A percentile compares a stretch with the other conserved stretches of the same genome.
Conservation (phyloP, 2,888 invertebrate genomes). For the Brachylomia viminalis region DNA sequence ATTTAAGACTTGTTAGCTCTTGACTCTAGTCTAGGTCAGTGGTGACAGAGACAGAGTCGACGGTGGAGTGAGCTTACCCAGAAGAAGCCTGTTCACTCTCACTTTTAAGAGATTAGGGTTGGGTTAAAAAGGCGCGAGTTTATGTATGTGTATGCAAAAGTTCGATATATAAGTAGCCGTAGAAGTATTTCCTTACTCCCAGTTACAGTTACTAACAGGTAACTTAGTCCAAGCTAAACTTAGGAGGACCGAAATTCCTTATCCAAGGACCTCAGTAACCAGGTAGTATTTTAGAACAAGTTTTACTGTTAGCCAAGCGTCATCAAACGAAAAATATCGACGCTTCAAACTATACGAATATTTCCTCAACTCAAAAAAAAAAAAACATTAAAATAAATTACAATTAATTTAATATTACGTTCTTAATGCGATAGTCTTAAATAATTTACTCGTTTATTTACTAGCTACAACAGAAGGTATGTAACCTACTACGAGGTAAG, state of each 20-base stretch:
- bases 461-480: slow-evolving; percentile 25
- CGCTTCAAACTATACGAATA: background rate
- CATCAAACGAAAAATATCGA: background rate
- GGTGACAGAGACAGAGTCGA: too few relatives aligned
- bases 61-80: too few relatives aligned
- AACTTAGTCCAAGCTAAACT: background rate
- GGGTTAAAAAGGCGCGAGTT: background rate
- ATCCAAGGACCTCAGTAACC: background rate
- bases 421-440: slow-evolving; percentile 41
- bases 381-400: slow-evolving; percentile 27
- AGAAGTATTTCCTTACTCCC: background rate
- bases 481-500: slow-evolving; percentile 16
- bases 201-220: background rate
- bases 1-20: too few relatives aligned
- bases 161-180: background rate
- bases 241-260: background rate
- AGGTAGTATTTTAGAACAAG: background rate
- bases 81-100: too few relatives aligned
- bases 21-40: too few relatives aligned
- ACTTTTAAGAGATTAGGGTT: too few relatives aligned
- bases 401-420: slow-evolving; percentile 12
- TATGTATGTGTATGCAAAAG: background rate
- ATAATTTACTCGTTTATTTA: slow-evolving; percentile 38
- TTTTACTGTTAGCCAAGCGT: background rate
- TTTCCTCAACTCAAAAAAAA: slow-evolving; percentile 17